Base-by-base conservation (phyloP, 2,888 invertebrate species). In the Desoria tigrina region DNA sequence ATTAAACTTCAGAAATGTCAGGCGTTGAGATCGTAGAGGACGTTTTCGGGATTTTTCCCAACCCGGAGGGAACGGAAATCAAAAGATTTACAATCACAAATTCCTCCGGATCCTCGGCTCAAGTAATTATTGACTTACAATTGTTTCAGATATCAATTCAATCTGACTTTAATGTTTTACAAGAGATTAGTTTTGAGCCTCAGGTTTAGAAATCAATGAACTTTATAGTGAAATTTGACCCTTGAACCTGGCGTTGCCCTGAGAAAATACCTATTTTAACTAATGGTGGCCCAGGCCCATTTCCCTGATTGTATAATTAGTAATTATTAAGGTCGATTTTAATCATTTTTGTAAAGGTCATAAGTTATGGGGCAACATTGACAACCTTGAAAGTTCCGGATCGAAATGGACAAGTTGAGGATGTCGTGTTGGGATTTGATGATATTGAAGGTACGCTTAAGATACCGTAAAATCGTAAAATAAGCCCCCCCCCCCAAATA, bases 361-460 rank as follows among this genome's bases (percentile, higher is more conserved):
- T 93, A 63, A 87, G 87, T 24, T 90, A 89, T 75, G 94, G 94
- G 16, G 94, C 92, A 0, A 88, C 90, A 14, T 86, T 95, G 57
- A 88, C 87, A 0, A 84, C 87, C 6, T 84, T 95, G 7, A 85
- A 86, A 78, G 85, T 87, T 1, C 92, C 92, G 0, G 90, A 92
- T 79, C 86, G 84, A 70, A 82, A 84, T 77, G 91, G 90, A 24
- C 81, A 84, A 14, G 77, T 88, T 7, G 88, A 86, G 18, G 94
- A 95, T 78, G 83, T 95, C 2, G 84, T 88, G 0, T 84, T 92
- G 37, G 94, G 94, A 21, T 94, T 88, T 77, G 92, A 93, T 79
- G 84, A 87, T 65, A 81, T 93, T 66, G 84, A 87, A 80, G 92
- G 92, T 85, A 85, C 82, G 73, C 69, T 21, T 4, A 14, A 18